Conservation (phyloP, 1,140 invertebrate genomes). For the Drosophila eugracilis region DNA sequence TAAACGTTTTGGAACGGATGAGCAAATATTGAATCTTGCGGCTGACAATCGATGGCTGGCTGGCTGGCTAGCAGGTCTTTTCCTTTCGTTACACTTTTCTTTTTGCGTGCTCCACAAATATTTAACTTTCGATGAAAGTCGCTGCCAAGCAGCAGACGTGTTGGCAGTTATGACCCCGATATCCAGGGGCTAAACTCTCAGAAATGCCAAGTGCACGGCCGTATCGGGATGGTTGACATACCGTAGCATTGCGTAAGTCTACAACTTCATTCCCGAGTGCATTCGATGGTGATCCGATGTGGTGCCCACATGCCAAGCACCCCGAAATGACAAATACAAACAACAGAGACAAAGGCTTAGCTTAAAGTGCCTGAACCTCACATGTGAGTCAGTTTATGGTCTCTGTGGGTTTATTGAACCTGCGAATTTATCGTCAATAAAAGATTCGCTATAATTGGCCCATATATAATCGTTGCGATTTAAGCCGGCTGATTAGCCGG, state of each 20-base stretch:
- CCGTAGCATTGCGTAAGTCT: constrained; percentile 49
- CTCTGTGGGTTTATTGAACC: constrained; percentile 68
- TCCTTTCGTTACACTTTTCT: constrained; percentile 77
- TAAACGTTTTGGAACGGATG: constrained; percentile 55
- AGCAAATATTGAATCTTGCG: constrained; percentile 72
- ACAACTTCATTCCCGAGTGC: constrained; percentile 61
- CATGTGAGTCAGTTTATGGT: constrained; percentile 44
- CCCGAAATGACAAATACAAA: constrained; percentile 35
- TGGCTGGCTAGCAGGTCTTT: constrained; percentile 37
- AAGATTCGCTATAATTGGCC: constrained; percentile 73
- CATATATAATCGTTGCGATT: constrained; percentile 68
- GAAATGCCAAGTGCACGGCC: constrained; percentile 51
- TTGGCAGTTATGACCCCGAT: constrained; percentile 67
- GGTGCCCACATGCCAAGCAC: constrained; percentile 51
- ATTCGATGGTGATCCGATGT: constrained; percentile 31
- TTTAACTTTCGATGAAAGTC: constrained; percentile 81
- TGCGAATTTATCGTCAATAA: constrained; percentile 78
- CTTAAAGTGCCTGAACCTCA: constrained; percentile 21
- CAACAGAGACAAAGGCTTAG: constrained; percentile 16
- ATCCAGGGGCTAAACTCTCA: constrained; percentile 42
- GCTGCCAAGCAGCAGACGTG: constrained; percentile 41
- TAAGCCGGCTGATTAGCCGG: constrained; percentile 38
- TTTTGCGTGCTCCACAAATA: constrained; percentile 74
- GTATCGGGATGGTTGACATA: constrained; percentile 63
- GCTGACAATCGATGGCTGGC: constrained; percentile 17